Percentiles rank a stretch among this genome's conserved stretches.
Conservation (phyloP, 2,797 vertebrate genomes). For the Chromis chromis region DNA sequence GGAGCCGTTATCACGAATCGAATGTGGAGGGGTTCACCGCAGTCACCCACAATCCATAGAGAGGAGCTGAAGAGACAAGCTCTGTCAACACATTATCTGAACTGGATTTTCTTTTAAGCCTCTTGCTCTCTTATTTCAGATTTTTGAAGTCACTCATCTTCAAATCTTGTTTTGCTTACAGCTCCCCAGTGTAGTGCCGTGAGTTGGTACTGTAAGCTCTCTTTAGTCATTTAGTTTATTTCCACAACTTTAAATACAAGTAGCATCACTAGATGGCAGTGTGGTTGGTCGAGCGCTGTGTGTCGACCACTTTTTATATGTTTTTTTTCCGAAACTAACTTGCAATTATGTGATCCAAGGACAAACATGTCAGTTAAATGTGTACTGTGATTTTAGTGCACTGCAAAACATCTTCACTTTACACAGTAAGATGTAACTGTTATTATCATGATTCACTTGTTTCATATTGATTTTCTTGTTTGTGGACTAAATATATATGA, state of each 20-base stretch:
- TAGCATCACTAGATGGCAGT: slow-evolving; percentile 69
- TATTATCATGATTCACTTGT: neutral
- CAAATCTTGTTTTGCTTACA: slow-evolving; percentile 9
- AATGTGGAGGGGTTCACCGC: neutral
- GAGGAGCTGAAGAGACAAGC: neutral
- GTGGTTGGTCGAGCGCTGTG: slow-evolving; percentile 30
- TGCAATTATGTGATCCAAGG: slow-evolving; percentile 3
- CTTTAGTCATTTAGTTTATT: slow-evolving; percentile 7
- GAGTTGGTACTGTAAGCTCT: neutral
- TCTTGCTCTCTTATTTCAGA: slow-evolving; percentile 7
- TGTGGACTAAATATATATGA: neutral
- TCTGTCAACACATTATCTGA: slow-evolving; percentile 3
- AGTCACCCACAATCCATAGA: neutral
- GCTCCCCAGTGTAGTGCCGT: neutral
- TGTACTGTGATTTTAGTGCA: neutral
- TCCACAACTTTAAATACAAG: slow-evolving; percentile 15
- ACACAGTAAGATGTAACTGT: neutral
- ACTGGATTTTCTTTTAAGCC: slow-evolving; percentile 5
- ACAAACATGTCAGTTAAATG: slow-evolving; percentile 11
- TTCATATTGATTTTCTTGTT: neutral
- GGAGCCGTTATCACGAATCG: slow-evolving; percentile 15
- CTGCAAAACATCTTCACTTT: neutral
- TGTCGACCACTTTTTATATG: neutral
- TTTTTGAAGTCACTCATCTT: neutral
- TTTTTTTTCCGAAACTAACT: neutral